These are phyloP conservation scores for Onychomys torridus DNA, from an alignment of 2,797 vertebrate genomes.

Conservation along the genomic window DNA sequence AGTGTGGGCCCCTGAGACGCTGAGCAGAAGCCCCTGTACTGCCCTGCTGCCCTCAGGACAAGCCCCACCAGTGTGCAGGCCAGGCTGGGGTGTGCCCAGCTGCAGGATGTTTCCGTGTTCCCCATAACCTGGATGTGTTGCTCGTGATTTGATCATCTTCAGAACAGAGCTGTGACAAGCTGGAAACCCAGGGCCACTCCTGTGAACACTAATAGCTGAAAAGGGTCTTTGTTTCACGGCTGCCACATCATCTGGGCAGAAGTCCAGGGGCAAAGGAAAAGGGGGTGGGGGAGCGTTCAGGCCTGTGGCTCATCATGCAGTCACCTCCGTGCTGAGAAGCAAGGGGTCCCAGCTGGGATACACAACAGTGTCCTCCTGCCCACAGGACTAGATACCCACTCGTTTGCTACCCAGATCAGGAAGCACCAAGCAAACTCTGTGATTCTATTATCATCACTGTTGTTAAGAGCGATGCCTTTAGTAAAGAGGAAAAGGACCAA, in stretches of 20 bases:
- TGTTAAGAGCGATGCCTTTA: not conserved
- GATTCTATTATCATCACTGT: not conserved
- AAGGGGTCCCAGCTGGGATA: not conserved
- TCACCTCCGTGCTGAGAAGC: not conserved
- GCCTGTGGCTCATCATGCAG: constrained; percentile 21
- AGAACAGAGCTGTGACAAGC: constrained; percentile 73
- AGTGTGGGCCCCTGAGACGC: not conserved
- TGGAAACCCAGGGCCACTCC: constrained; percentile 29
- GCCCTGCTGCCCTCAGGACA: not conserved
- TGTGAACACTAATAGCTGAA: constrained; percentile 66
- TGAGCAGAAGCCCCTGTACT: not conserved
- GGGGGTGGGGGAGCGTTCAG: not conserved
- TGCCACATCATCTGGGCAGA: constrained; percentile 74
- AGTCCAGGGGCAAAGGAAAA: constrained; percentile 61
- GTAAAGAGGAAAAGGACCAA: not conserved
- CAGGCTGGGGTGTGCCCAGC: not conserved
- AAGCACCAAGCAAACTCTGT: not conserved
- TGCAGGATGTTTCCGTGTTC: constrained; percentile 57
- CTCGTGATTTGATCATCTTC: constrained; percentile 77
- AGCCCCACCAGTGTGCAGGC: not conserved
- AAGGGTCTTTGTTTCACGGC: constrained; percentile 77
- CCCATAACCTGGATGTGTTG: constrained; percentile 69
- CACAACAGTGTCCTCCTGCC: not conserved
- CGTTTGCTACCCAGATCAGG: not conserved
- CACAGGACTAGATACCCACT: not conserved